Percentiles rank a stretch among this genome's conserved stretches.
Evolutionary conservation across 2,888 invertebrate genomes (phyloP).

Genomic region (Epistrophella euchroma): DNA sequence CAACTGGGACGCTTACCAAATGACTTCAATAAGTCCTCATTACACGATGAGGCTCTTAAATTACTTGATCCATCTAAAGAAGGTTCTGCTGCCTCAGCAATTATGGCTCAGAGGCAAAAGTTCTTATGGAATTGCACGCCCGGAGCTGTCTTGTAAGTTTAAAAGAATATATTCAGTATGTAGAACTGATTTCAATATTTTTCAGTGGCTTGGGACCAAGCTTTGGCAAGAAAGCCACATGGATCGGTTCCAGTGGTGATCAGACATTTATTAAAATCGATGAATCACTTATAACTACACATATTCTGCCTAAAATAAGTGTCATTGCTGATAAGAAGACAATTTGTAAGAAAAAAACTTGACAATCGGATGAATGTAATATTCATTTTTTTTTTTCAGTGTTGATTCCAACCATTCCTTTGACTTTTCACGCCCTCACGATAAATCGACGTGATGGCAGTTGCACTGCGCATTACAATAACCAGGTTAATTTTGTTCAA

Average conservation of each 20-base stretch:
- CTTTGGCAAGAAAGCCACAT: conserved; percentile 94
- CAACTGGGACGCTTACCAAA: conserved; percentile 86
- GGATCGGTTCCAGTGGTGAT: conserved; percentile 98
- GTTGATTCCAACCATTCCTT: conserved; percentile 91
- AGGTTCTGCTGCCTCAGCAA: conserved; percentile 78
- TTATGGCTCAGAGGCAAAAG: conserved; percentile 82
- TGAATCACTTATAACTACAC: conserved; percentile 95
- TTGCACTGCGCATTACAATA: conserved; percentile 92
- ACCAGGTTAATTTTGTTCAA: conserved; percentile 93
- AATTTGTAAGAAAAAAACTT: conserved; percentile 86
- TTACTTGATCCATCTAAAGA: conserved; percentile 76
- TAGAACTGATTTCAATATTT: conserved; percentile 20
- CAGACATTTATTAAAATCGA: conserved; percentile 97
- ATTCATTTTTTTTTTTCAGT: conserved; percentile 85
- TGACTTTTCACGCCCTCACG: conserved; percentile 93
- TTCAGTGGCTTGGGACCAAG: conserved; percentile 89
- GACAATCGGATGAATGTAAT: neutral
- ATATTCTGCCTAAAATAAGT: conserved; percentile 93
- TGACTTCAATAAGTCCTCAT: conserved; percentile 80
- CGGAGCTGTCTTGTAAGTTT: conserved; percentile 82
- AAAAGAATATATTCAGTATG: neutral
- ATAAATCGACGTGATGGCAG: conserved; percentile 95
- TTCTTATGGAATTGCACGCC: conserved; percentile 84
- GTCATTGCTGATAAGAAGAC: conserved; percentile 94
- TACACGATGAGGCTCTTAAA: conserved; percentile 71